Evolutionary conservation across 2,888 invertebrate species (phyloP).

Genomic region (Chaetoderma sp.): DNA sequence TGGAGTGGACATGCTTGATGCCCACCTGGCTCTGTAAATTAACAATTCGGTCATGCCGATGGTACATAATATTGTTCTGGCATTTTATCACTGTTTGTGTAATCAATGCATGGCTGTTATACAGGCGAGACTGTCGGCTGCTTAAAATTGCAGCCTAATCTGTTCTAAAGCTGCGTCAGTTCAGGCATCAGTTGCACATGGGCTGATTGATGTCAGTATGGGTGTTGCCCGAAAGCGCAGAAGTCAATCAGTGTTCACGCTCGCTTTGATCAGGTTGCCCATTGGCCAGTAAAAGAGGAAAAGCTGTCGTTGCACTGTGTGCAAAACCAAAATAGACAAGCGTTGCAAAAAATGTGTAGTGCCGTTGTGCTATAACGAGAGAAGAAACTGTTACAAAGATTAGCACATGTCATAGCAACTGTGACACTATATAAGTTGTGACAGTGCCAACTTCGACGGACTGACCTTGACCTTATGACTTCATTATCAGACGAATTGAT

Average conservation of each 20-base stretch:
- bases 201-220: too few species aligned
- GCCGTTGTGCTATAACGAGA: conserved; percentile 16
- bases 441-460: too few species aligned
- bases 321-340: conserved; percentile 14
- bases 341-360: conserved; percentile 22
- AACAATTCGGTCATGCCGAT: not conserved
- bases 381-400: conserved; percentile 8
- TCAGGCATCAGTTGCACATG: too few species aligned
- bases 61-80: conserved; percentile 6
- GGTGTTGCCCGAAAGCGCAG: too few species aligned
- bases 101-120: conserved; percentile 6
- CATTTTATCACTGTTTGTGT: not conserved
- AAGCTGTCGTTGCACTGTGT: conserved; percentile 12
- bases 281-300: not conserved
- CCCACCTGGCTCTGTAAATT: conserved; percentile 5
- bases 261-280: not conserved
- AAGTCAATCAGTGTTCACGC: not conserved
- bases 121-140: not conserved
- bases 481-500: too few species aligned
- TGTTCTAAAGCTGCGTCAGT: too few species aligned
- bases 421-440: too few species aligned
- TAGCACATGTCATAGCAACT: too few species aligned
- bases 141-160: conserved; percentile 4
- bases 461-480: too few species aligned
- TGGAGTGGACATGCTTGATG: conserved; percentile 48